Conservation (phyloP, 2,888 invertebrate genomes). For the Tillus elongatus region DNA sequence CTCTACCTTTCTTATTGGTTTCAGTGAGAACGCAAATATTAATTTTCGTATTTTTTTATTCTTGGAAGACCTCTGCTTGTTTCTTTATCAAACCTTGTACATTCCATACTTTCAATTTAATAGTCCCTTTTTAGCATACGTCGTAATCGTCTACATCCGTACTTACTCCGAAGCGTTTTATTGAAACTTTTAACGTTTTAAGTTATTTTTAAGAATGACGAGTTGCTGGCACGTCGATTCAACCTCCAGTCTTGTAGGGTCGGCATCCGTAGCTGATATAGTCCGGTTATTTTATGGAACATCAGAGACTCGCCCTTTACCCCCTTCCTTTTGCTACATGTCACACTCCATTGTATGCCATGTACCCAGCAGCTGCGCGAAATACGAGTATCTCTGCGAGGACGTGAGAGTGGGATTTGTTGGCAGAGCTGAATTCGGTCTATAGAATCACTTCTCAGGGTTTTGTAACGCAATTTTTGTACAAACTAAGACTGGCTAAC, state of each 20-base stretch:
- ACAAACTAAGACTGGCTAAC: too few relatives aligned
- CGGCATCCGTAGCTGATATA: not conserved
- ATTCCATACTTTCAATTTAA: not conserved
- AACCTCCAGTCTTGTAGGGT: conserved; percentile 2
- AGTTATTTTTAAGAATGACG: too few relatives aligned
- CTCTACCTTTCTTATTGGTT: conserved; percentile 1
- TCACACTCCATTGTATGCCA: conserved; percentile 10
- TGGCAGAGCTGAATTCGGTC: conserved; percentile 14
- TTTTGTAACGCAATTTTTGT: too few relatives aligned
- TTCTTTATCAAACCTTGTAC: conserved; percentile 1
- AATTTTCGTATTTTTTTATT: not conserved
- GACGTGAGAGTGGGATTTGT: conserved; percentile 14
- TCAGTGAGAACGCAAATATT: conserved; percentile 3
- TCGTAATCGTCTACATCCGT: too few relatives aligned
- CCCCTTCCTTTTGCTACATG: conserved; percentile 7
- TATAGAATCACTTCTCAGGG: conserved; percentile 9
- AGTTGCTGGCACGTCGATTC: too few relatives aligned
- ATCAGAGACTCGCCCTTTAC: conserved; percentile 6
- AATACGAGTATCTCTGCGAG: conserved; percentile 8
- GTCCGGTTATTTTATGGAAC: not conserved
- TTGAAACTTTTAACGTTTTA: too few relatives aligned
- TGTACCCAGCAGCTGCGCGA: conserved; percentile 9
- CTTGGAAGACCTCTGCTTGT: conserved; percentile 2
- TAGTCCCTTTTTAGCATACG: too few relatives aligned
- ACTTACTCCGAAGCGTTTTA: too few relatives aligned